Evolutionary conservation across 2,888 invertebrate genomes (phyloP), one percentile per base, ranked within the genome.

Genomic region (Strigamia transsilvanica): DNA sequence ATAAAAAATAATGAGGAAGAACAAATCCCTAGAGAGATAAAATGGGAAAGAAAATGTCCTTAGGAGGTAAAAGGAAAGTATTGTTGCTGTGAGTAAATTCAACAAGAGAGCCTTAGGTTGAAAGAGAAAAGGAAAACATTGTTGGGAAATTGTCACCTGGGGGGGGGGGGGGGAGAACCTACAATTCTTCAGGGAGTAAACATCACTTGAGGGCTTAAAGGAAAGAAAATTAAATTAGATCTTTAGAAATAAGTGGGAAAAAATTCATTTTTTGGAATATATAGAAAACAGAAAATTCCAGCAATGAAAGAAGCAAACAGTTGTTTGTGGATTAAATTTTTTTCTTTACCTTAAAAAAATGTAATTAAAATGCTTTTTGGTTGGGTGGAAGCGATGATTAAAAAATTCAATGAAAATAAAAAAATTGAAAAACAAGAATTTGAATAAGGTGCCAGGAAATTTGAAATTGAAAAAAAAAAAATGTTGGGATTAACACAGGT

Each of bases 291-390:
- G 1, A 61, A 32, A 73, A 15, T 32, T 23, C 12, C 12, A n/a
- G 73, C 73, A 27, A 27, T 15, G 73, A 73, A 73, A 61, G 7
- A 7, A 12, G 61, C 18, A 61, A 73, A 32, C 73, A 32, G 73
- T 73, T 73, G 73, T 73, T 51, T 73, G 27, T 73, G 73, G 73
- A 73, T 73, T 15, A 51, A 6, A 38, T 56, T 51, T 12, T 51
- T 6, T 51, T 42, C 42, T 15, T 66, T 66, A 23, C 23, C 1
- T 23, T 23, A 13, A n/a, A 13, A n/a, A 73, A 73, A 32, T 15
- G 27, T 73, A 73, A 73, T 73, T 73, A 73, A 73, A 73, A 73
- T 73, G 73, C 32, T 73, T 73, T 73, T 73, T 73, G 73, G 27
- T 73, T 73, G 73, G 12, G 27, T 73, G 73, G 3, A 32, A 73